Evolutionary conservation across 2,888 invertebrate species (phyloP).

Genomic region (Cataglyphis livida): DNA sequence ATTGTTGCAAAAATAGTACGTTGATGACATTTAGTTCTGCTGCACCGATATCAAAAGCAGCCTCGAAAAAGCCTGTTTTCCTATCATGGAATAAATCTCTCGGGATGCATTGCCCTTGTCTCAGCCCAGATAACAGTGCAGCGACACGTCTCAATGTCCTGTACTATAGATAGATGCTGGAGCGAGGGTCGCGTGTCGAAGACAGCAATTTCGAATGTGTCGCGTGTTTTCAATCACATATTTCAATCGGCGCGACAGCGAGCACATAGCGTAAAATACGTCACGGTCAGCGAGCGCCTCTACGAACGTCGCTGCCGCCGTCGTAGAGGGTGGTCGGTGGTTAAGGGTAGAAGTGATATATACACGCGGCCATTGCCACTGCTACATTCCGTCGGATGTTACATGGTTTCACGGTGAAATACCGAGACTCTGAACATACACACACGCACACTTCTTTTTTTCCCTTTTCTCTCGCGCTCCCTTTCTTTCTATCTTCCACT

Average conservation of each 20-base stretch:
- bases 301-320: constrained; percentile 57
- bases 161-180: constrained; percentile 27
- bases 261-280: constrained; percentile 74
- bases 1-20: background rate
- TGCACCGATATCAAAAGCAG: background rate
- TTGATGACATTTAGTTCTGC: constrained; percentile 10
- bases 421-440: constrained; percentile 64
- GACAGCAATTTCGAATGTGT: constrained; percentile 52
- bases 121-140: constrained; percentile 21
- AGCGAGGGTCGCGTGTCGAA: constrained; percentile 47
- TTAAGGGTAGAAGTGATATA: constrained; percentile 80
- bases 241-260: constrained; percentile 56
- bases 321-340: constrained; percentile 84
- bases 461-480: constrained; percentile 15
- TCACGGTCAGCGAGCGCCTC: constrained; percentile 77
- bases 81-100: constrained; percentile 31
- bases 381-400: constrained; percentile 73
- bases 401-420: constrained; percentile 71
- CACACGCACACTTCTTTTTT: background rate
- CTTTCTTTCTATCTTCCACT: constrained; percentile 26
- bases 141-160: constrained; percentile 29
- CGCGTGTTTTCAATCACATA: constrained; percentile 54
- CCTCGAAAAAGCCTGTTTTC: background rate
- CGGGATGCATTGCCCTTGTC: background rate
- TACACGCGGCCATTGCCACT: constrained; percentile 68